Evolutionary conservation across 2,888 invertebrate species (phyloP).

Genomic region (Pediacus dermestoides): DNA sequence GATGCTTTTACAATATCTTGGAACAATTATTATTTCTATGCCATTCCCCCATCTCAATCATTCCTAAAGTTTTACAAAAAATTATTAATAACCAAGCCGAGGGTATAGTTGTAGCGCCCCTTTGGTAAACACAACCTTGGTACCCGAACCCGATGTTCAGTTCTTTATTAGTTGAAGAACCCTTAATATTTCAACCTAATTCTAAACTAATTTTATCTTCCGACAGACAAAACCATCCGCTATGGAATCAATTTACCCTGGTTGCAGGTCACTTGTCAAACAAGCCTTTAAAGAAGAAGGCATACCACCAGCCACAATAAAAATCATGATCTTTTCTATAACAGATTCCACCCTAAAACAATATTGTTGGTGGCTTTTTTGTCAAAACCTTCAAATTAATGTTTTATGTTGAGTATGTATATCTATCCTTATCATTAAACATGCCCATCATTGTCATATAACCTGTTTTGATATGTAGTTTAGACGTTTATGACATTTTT

Average conservation of each 20-base stretch:
- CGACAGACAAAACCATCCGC: background rate
- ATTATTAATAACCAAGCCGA: slow-evolving; percentile 1
- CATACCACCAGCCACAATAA: background rate
- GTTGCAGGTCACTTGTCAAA: slow-evolving; percentile 1
- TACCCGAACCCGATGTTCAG: background rate
- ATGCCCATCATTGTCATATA: no score
- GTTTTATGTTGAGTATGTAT: no score
- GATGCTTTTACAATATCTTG: slow-evolving; percentile 1
- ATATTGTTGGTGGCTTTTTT: slow-evolving; percentile 1
- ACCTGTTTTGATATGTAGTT: no score
- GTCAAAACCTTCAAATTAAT: background rate
- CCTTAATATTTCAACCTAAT: background rate
- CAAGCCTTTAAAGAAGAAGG: background rate
- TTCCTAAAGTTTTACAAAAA: background rate
- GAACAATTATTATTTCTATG: background rate
- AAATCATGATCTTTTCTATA: slow-evolving; percentile 2
- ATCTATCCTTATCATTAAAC: no score
- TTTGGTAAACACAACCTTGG: background rate
- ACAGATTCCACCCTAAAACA: background rate
- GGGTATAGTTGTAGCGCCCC: background rate
- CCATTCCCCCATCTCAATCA: background rate
- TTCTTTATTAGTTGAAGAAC: slow-evolving; percentile 2
- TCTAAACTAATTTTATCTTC: background rate
- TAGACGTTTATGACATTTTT: no score
- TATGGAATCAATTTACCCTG: background rate